Percentiles rank a stretch among this genome's conserved stretches.
Conservation (phyloP, 2,888 invertebrate species). For the Mesopsocus fuscifrons region DNA sequence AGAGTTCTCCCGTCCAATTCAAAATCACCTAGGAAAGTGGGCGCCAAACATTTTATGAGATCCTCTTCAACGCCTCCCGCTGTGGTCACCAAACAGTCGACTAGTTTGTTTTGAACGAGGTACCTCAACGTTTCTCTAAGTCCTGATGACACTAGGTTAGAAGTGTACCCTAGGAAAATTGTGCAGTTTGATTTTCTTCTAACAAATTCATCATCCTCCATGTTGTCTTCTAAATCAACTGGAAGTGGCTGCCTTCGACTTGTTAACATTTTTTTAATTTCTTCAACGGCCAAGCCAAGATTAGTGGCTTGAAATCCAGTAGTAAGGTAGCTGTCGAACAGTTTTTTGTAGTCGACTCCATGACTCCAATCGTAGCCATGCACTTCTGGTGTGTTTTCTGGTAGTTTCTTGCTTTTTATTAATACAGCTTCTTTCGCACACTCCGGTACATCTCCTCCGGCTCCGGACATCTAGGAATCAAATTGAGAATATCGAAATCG, state of each 20-base stretch:
- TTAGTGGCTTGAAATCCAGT: conserved; percentile 97
- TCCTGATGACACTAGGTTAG: conserved; percentile 92
- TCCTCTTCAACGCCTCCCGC: conserved; percentile 99
- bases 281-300: conserved; percentile 75
- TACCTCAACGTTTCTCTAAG: conserved; percentile 80
- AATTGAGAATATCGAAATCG: too few relatives aligned
- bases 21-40: conserved; percentile 87
- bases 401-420: conserved; percentile 43
- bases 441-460: conserved; percentile 23
- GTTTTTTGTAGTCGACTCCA: conserved; percentile 65
- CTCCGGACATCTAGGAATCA: conserved; percentile 16
- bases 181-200: conserved; percentile 66
- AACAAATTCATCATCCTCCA: conserved; percentile 65
- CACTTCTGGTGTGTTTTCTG: conserved; percentile 45
- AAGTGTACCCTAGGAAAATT: conserved; percentile 92
- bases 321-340: conserved; percentile 57
- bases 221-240: conserved; percentile 40
- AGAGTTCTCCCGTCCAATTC: conserved; percentile 57
- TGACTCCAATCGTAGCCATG: conserved; percentile 81
- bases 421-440: conserved; percentile 52
- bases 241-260: conserved; percentile 48
- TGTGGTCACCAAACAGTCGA: conserved; percentile 93
- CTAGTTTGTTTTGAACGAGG: conserved; percentile 66
- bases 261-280: conserved; percentile 76
- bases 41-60: conserved; percentile 92